These are phyloP conservation scores for Ceratosolen solmsi DNA, from an alignment of 1,140 invertebrate species.

Conservation along the genomic window DNA sequence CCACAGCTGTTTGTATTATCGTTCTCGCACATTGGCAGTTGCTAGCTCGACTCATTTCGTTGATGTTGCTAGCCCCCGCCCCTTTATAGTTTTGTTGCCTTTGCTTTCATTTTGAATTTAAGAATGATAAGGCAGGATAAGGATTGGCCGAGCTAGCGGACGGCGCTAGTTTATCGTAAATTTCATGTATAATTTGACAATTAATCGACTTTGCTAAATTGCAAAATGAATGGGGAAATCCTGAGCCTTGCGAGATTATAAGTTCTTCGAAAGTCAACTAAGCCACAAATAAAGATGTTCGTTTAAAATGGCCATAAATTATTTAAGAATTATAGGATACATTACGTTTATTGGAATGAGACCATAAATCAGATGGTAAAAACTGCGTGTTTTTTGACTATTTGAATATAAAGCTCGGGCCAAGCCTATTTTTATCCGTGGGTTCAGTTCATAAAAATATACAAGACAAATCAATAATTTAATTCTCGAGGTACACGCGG, in stretches of 20 bases:
- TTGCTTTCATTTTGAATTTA: not conserved
- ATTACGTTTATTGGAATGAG: not conserved
- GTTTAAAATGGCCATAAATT: constrained; percentile 36
- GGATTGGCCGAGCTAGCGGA: not conserved
- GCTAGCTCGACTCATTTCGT: constrained; percentile 33
- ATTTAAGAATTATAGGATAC: constrained; percentile 16
- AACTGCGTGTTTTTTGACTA: constrained; percentile 51
- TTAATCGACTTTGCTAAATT: not conserved
- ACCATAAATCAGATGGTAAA: constrained; percentile 45
- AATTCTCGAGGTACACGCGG: not conserved
- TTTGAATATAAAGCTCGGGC: constrained; percentile 38
- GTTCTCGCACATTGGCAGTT: constrained; percentile 50
- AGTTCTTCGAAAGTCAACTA: constrained; percentile 41
- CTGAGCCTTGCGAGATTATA: constrained; percentile 21
- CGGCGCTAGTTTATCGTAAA: not conserved
- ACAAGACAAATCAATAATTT: constrained; percentile 35
- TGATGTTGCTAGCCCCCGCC: not conserved
- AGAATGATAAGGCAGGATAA: constrained; percentile 24
- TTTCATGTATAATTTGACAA: constrained; percentile 33
- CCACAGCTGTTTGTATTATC: constrained; percentile 61
- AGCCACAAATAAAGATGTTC: constrained; percentile 43
- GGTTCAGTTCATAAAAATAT: constrained; percentile 26
- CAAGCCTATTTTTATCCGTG: constrained; percentile 22
- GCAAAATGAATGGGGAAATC: constrained; percentile 24
- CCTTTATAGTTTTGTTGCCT: not conserved